Evolutionary conservation across 2,797 vertebrate species (phyloP).

Genomic region (Dermochelys coriacea): DNA sequence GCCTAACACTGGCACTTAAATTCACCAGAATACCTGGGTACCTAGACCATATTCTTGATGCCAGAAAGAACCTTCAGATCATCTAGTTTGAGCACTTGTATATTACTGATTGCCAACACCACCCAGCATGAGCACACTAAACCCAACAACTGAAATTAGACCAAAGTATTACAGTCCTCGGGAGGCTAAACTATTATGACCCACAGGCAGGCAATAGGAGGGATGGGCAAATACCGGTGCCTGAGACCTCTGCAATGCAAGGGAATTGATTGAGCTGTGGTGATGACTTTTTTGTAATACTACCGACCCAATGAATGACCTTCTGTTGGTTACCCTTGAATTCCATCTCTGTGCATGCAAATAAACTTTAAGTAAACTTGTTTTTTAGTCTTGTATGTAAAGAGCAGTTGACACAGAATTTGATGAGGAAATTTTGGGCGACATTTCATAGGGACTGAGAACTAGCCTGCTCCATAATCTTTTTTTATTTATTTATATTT

Average conservation of each 20-base stretch:
- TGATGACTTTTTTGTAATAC: neutral
- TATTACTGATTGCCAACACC: neutral
- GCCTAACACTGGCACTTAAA: neutral
- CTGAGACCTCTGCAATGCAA: neutral
- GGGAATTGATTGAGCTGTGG: neutral
- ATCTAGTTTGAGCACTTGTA: neutral
- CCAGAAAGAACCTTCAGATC: neutral
- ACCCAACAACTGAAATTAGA: neutral
- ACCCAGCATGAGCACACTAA: neutral
- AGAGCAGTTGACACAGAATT: neutral
- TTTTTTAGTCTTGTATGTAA: neutral
- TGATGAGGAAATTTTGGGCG: neutral
- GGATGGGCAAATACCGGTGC: neutral
- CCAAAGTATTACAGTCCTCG: neutral
- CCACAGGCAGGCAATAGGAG: neutral
- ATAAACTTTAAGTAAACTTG: neutral
- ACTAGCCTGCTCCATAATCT: neutral
- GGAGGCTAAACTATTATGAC: neutral
- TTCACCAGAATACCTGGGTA: neutral
- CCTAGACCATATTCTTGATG: neutral
- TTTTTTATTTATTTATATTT: no score
- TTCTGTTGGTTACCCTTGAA: neutral
- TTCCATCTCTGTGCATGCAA: neutral
- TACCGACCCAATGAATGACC: neutral
- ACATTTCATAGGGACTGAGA: neutral